phyloP scores from a whole-genome alignment of 2,797 vertebrate genomes.

The Clamator glandarius region DNA sequence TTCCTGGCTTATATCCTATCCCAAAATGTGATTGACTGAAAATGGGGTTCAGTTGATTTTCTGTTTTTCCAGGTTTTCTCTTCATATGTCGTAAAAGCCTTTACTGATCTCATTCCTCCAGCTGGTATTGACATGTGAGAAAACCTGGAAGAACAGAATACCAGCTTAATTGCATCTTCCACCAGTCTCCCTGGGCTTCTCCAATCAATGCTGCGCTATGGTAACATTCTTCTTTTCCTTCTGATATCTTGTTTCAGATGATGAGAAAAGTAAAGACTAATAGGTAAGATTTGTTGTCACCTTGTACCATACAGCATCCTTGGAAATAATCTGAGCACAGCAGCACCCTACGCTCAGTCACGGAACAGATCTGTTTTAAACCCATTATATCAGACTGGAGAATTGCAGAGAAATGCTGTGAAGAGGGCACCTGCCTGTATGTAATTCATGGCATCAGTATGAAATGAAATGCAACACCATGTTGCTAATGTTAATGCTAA shows the following conservation, averaged over 20 bases:
- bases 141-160: neutral
- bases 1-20: neutral
- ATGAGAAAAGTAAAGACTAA: neutral
- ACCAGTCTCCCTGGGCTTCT: neutral
- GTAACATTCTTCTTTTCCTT: neutral
- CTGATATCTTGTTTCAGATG: neutral
- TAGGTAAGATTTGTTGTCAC: neutral
- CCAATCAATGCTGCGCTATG: neutral
- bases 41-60: neutral
- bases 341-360: neutral
- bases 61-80: neutral
- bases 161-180: neutral
- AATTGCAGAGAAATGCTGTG: neutral
- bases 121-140: neutral
- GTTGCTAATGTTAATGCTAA: too few relatives aligned
- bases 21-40: neutral
- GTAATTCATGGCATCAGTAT: neutral
- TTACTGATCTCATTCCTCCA: neutral
- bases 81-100: neutral
- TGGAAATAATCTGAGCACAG: neutral
- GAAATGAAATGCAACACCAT: neutral
- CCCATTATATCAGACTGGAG: neutral
- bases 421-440: neutral
- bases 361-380: neutral
- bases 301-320: neutral